Evolutionary conservation across 2,888 invertebrate species (phyloP).

Genomic region (Horisme vitalbata): DNA sequence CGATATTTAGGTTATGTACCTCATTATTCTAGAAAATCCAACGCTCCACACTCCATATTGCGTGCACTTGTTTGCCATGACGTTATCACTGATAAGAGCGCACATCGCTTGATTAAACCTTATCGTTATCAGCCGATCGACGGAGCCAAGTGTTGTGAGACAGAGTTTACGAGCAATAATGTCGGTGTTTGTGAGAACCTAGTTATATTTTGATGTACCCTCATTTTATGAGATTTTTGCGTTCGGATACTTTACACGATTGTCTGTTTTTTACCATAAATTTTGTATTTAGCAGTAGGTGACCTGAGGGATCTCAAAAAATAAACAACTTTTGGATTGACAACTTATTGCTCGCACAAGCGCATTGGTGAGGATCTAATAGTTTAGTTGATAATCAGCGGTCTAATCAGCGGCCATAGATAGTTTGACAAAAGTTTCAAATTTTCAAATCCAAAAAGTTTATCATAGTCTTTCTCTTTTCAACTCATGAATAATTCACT

Average conservation of each 20-base stretch:
- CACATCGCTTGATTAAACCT: conserved; percentile 74
- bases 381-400: no score
- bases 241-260: conserved; percentile 7
- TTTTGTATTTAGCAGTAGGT: no score
- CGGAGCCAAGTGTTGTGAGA: conserved; percentile 29
- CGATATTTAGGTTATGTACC: conserved; percentile 47
- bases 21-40: conserved; percentile 57
- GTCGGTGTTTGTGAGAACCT: conserved; percentile 15
- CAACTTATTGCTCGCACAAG: no score
- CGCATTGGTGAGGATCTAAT: no score
- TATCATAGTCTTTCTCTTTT: no score
- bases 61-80: conserved; percentile 64
- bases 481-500: no score
- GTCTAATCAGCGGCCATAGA: no score
- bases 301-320: no score
- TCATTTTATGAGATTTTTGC: background rate
- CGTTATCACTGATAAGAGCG: conserved; percentile 75
- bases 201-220: conserved; percentile 12
- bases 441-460: no score
- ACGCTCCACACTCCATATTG: conserved; percentile 55
- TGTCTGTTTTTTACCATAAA: no score
- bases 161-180: conserved; percentile 10
- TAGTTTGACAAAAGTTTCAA: no score
- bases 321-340: no score
- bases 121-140: conserved; percentile 76